A percentile compares a stretch with the other conserved stretches of the same genome.
phyloP scores from a whole-genome alignment of 2,113 vertebrate species.

The Varanus komodoensis region DNA sequence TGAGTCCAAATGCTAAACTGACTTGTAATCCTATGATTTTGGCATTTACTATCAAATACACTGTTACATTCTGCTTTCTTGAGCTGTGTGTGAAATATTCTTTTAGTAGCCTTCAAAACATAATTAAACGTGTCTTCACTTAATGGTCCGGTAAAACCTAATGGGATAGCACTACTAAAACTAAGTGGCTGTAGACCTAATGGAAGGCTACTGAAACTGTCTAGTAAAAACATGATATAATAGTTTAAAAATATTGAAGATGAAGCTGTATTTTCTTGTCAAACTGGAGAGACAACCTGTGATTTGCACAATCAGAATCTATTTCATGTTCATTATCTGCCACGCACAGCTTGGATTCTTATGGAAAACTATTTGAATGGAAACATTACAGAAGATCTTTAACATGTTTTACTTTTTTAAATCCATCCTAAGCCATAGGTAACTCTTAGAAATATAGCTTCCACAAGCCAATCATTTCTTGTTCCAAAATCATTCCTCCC shows the following conservation, averaged over 20 bases:
- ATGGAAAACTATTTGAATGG: too few species aligned
- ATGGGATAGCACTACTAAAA: not conserved
- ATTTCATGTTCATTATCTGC: not conserved
- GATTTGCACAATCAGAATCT: not conserved
- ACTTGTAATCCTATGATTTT: not conserved
- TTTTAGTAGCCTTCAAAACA: not conserved
- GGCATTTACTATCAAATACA: not conserved
- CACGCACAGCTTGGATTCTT: not conserved
- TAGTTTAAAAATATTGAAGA: not conserved
- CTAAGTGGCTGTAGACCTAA: not conserved
- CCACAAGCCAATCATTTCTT: not conserved
- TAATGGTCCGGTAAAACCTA: not conserved
- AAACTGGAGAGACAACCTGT: not conserved
- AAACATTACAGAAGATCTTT: not conserved
- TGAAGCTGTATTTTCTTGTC: not conserved
- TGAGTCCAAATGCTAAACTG: not conserved
- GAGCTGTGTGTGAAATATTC: not conserved
- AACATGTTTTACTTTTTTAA: not conserved
- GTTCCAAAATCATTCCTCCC: not conserved
- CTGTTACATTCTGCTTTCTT: not conserved
- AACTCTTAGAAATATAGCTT: not conserved
- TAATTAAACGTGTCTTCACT: too few species aligned
- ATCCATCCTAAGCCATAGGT: not conserved
- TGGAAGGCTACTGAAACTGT: too few species aligned
- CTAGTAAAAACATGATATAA: not conserved